These are phyloP conservation scores for Esox lucius DNA, from an alignment of 2,797 vertebrate species.

Conservation along the genomic window DNA sequence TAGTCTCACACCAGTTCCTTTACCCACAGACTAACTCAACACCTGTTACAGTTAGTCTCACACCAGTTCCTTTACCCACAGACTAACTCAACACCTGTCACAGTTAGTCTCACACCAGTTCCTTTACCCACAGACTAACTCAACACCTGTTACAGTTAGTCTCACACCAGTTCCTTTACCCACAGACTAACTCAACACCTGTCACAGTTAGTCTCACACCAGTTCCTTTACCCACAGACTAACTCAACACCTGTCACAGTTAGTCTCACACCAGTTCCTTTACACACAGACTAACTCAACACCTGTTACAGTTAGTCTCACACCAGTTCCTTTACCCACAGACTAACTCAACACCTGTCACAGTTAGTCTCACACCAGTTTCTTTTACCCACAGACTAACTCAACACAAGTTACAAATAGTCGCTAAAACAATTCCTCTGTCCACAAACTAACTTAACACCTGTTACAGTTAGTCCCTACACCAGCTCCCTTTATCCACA, in stretches of 20 bases:
- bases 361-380: slow-evolving; percentile 61
- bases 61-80: not conserved
- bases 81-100: slow-evolving; percentile 73
- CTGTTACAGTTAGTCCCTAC: not conserved
- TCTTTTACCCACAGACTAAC: not conserved
- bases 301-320: slow-evolving; percentile 73
- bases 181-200: slow-evolving; percentile 68
- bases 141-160: slow-evolving; percentile 78
- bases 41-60: slow-evolving; percentile 73
- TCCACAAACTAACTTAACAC: not conserved
- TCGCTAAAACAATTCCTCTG: not conserved
- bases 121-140: slow-evolving; percentile 41
- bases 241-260: slow-evolving; percentile 79
- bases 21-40: slow-evolving; percentile 60
- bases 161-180: not conserved
- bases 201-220: slow-evolving; percentile 68
- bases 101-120: slow-evolving; percentile 61
- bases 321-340: not conserved
- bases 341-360: slow-evolving; percentile 73
- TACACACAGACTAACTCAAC: slow-evolving; percentile 60
- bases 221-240: slow-evolving; percentile 19
- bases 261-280: slow-evolving; percentile 20
- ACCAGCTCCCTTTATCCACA: not conserved
- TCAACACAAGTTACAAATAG: not conserved
- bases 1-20: slow-evolving; percentile 20